Conservation (phyloP, 2,888 invertebrate genomes). For the Rutpela maculata region DNA sequence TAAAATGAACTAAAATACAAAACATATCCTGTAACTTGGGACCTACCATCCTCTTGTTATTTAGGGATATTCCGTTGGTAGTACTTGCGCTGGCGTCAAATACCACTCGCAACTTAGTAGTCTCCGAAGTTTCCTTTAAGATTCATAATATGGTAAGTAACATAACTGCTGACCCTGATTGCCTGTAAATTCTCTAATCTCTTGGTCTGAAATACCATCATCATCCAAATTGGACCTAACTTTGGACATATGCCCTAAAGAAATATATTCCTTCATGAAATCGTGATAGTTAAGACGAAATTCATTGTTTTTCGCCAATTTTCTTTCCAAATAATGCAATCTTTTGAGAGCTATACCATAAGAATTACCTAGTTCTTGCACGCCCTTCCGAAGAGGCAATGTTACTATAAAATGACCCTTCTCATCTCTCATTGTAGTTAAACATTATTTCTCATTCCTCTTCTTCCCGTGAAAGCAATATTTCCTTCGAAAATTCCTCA, state of each 20-base stretch:
- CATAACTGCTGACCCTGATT: background rate
- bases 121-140: slow-evolving; percentile 23
- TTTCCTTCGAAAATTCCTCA: slow-evolving; percentile 9
- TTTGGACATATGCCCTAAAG: slow-evolving; percentile 39
- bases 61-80: slow-evolving; percentile 38
- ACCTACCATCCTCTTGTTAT: slow-evolving; percentile 42
- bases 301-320: slow-evolving; percentile 34
- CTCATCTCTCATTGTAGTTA: background rate
- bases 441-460: slow-evolving; percentile 17
- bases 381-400: slow-evolving; percentile 26
- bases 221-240: background rate
- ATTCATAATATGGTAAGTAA: slow-evolving; percentile 46
- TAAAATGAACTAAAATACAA: slow-evolving; percentile 23
- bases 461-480: slow-evolving; percentile 15
- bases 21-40: slow-evolving; percentile 40
- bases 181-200: background rate
- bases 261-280: slow-evolving; percentile 43
- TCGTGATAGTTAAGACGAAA: slow-evolving; percentile 23
- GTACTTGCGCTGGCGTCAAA: slow-evolving; percentile 41
- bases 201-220: background rate
- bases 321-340: slow-evolving; percentile 21
- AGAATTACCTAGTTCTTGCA: slow-evolving; percentile 5
- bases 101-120: slow-evolving; percentile 44
- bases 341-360: slow-evolving; percentile 2
- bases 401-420: slow-evolving; percentile 36